Conservation (phyloP, 2,113 vertebrate genomes). For the Indri indri region DNA sequence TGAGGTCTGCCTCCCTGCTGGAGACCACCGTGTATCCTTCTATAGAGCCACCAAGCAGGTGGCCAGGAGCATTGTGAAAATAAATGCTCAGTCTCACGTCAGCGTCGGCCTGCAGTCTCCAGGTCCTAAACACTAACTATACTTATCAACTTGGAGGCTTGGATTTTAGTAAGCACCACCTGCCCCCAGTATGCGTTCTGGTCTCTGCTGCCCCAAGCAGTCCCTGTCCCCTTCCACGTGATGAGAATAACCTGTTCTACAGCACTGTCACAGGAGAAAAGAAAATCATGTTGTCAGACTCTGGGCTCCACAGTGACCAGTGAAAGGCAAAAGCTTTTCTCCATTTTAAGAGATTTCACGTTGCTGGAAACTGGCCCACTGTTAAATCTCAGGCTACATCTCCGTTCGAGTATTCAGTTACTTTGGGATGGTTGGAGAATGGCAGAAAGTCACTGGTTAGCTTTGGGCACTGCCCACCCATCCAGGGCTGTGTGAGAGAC, state of each 20-base stretch:
- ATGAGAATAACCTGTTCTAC: accelerated
- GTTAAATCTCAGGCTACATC: too few relatives aligned
- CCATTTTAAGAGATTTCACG: not conserved
- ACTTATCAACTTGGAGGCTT: not conserved
- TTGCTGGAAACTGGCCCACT: not conserved
- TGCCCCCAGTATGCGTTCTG: too few relatives aligned
- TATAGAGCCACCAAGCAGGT: accelerated
- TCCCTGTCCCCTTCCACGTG: not conserved
- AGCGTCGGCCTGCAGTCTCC: not conserved
- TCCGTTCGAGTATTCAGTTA: too few relatives aligned
- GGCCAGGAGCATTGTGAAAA: too few relatives aligned
- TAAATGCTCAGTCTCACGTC: not conserved
- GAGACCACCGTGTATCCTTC: not conserved
- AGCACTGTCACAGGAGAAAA: accelerated
- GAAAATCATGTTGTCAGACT: accelerated
- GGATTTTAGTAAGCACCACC: not conserved
- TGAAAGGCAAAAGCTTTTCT: not conserved
- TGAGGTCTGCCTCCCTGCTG: not conserved
- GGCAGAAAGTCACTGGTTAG: not conserved
- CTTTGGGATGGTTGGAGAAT: not conserved
- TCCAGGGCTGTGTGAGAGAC: accelerated
- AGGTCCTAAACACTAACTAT: not conserved
- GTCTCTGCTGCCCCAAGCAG: not conserved
- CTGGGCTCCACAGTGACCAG: accelerated
- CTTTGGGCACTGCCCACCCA: not conserved